phyloP scores from a whole-genome alignment of 2,797 vertebrate genomes.

The Toxotes lorentzi region DNA sequence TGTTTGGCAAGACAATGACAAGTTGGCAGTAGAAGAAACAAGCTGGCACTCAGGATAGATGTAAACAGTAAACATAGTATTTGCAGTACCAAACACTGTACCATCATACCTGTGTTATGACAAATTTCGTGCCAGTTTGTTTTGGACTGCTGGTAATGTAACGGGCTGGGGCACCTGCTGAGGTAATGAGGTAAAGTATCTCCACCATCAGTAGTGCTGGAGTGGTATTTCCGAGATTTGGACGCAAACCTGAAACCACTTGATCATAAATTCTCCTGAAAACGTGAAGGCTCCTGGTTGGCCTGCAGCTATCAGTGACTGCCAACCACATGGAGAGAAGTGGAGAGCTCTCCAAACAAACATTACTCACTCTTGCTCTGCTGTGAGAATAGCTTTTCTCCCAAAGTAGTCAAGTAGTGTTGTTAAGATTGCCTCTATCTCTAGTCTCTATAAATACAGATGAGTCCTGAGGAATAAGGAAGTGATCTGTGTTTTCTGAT shows the following conservation, averaged over 20 bases:
- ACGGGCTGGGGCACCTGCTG: constrained; percentile 73
- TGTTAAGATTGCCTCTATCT: constrained; percentile 19
- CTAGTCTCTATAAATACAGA: constrained; percentile 40
- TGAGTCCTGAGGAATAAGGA: neutral
- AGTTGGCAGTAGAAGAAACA: constrained; percentile 29
- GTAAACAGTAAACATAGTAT: constrained; percentile 56
- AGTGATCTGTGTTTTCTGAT: constrained; percentile 12
- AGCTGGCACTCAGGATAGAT: constrained; percentile 16
- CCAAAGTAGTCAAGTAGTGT: constrained; percentile 20
- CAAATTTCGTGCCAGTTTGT: constrained; percentile 46
- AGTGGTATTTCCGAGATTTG: constrained; percentile 73
- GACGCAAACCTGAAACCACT: constrained; percentile 70
- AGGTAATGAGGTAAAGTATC: constrained; percentile 73
- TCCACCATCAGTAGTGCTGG: constrained; percentile 62
- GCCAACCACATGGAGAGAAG: constrained; percentile 66
- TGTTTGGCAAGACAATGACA: constrained; percentile 63
- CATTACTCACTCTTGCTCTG: constrained; percentile 52
- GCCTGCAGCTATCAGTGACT: constrained; percentile 62
- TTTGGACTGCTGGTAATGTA: constrained; percentile 54
- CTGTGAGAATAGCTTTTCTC: constrained; percentile 50
- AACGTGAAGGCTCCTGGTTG: constrained; percentile 66
- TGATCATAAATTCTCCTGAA: constrained; percentile 76
- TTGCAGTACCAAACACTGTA: constrained; percentile 14
- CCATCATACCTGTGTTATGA: constrained; percentile 39
- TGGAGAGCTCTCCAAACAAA: constrained; percentile 56